These are phyloP conservation scores for Eumeta japonica DNA, from an alignment of 1,140 invertebrate species.

Conservation along the genomic window DNA sequence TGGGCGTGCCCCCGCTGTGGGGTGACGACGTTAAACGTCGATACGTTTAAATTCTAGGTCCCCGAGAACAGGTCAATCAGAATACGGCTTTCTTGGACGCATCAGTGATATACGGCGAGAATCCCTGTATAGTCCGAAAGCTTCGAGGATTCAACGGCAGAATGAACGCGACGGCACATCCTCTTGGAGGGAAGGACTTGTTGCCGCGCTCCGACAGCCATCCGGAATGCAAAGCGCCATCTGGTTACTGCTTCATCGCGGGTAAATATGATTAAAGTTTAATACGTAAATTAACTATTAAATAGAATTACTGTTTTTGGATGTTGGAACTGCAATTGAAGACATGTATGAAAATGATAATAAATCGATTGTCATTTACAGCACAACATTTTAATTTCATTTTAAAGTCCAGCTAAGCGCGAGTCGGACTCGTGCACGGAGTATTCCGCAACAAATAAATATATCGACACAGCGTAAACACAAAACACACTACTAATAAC, in stretches of 20 bases:
- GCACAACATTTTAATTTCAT: no score
- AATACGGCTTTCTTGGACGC: slow-evolving; percentile 88
- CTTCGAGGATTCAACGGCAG: slow-evolving; percentile 76
- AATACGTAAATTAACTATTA: background rate
- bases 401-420: no score
- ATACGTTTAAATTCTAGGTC: slow-evolving; percentile 66
- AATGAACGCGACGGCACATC: slow-evolving; percentile 77
- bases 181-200: slow-evolving; percentile 72
- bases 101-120: slow-evolving; percentile 72
- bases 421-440: no score
- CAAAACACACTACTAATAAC: no score
- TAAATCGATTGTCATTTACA: no score
- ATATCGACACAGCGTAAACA: background rate
- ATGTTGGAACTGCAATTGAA: no score
- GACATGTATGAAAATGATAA: no score
- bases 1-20: no score
- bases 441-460: no score
- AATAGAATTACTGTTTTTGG: no score
- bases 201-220: slow-evolving; percentile 73
- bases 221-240: slow-evolving; percentile 82
- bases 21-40: no score
- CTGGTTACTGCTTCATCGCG: slow-evolving; percentile 82
- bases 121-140: slow-evolving; percentile 71
- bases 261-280: slow-evolving; percentile 49
- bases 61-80: slow-evolving; percentile 90